Evolutionary conservation across 2,113 vertebrate species (phyloP), one percentile per base, ranked within the genome.

Genomic region (Petromus typicus): DNA sequence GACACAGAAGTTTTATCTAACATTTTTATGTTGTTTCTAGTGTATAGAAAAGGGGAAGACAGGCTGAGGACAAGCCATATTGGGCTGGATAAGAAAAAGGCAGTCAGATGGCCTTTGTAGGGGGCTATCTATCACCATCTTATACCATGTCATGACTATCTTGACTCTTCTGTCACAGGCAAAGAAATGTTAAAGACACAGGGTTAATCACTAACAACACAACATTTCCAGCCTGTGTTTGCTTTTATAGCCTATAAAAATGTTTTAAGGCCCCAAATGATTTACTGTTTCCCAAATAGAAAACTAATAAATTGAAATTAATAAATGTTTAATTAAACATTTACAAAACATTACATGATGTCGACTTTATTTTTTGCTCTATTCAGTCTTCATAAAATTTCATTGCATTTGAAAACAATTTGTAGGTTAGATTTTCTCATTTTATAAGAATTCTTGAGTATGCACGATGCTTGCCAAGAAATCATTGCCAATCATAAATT

Each of bases 401-500:
- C 40, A 96, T 96, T 97, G 56, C 94, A 87, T 84, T 87, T 89
- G 93, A 96, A 97, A 96, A 93, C 93, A 95, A 96, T 90, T 94
- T 94, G 94, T 96, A 96, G 86, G 81, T 82, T 95, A 95, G 80
- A 90, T 80, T 89, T 90, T 91, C 80, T 89, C 76, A 27, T 89
- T 97, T 95, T 96, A 94, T 89, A 96, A 94, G 95, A 96, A 97
- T 94, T 95, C 73, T 82, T 89, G 89, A 93, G 69, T 86, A 79
- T 83, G 91, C 86, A 67, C 2, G 25, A 81, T 81, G 76, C 51
- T 76, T 89, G 69, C 86, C 96, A 96, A 94, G 86, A 94, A 94
- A 87, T 93, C 83, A 91, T 78, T 94, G 95, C 83, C 89, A 78
- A 87, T 97, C 63, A 93, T 96, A 97, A 97, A 95, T 96, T 95